Evolutionary conservation across 2,888 invertebrate species (phyloP).

Genomic region (Tiliacea citrago): DNA sequence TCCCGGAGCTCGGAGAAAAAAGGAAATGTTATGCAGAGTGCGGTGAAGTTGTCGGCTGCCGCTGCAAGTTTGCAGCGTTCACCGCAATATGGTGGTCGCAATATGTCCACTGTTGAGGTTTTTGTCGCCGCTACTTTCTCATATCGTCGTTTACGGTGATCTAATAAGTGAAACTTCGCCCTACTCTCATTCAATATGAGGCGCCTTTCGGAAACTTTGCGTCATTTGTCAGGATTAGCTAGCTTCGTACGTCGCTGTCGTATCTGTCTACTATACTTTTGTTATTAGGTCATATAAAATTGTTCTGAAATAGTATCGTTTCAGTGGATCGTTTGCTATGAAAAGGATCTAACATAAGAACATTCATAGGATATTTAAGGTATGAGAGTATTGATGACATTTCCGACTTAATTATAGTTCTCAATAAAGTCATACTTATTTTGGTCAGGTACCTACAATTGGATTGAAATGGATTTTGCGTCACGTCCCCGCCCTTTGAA

Average conservation of each 20-base stretch:
- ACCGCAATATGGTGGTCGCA: slow-evolving; percentile 81
- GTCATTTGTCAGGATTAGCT: slow-evolving; percentile 79
- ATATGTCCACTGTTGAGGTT: slow-evolving; percentile 86
- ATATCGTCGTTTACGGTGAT: slow-evolving; percentile 85
- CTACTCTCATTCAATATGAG: slow-evolving; percentile 87
- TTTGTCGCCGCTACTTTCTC: slow-evolving; percentile 87
- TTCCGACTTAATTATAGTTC: slow-evolving; percentile 1
- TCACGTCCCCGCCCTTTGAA: slow-evolving; percentile 79
- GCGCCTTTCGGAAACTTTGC: slow-evolving; percentile 81
- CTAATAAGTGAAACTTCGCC: slow-evolving; percentile 89
- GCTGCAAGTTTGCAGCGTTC: slow-evolving; percentile 86
- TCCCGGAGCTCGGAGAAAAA: slow-evolving; percentile 72
- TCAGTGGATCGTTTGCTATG: background rate
- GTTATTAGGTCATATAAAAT: slow-evolving; percentile 46
- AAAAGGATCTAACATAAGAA: slow-evolving; percentile 1
- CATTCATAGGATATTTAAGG: background rate
- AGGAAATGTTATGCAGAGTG: slow-evolving; percentile 82
- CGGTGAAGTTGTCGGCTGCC: slow-evolving; percentile 79
- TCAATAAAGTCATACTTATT: slow-evolving; percentile 8
- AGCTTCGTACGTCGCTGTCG: slow-evolving; percentile 45
- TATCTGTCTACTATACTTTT: slow-evolving; percentile 56
- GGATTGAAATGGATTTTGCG: slow-evolving; percentile 72
- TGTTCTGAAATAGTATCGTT: slow-evolving; percentile 8
- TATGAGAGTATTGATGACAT: slow-evolving; percentile 2
- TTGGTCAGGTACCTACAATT: background rate